Percentiles rank a stretch among this genome's conserved stretches.
These are phyloP conservation scores for Caerostris extrusa DNA, from an alignment of 1,140 invertebrate species.

Conservation along the genomic window DNA sequence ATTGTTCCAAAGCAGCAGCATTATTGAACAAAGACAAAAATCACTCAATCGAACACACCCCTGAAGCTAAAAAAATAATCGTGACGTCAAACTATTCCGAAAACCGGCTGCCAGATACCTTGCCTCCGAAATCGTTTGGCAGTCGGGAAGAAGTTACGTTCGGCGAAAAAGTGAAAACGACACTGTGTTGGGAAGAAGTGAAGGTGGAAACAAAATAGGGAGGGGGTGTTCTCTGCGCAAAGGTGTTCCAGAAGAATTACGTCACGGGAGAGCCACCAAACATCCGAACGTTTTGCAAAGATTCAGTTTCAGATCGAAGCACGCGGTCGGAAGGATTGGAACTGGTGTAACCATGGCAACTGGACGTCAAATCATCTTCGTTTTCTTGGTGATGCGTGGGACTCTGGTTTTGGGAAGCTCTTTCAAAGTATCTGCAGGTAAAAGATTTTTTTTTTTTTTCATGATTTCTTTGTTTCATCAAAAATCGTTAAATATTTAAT, in stretches of 20 bases:
- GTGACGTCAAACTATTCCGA: slow-evolving; percentile 25
- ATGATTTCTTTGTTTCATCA: too few relatives aligned
- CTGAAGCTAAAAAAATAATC: slow-evolving; percentile 15
- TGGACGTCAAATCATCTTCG: slow-evolving; percentile 43
- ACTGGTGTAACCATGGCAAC: slow-evolving; percentile 65
- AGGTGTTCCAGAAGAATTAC: slow-evolving; percentile 4
- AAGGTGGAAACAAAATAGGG: background rate
- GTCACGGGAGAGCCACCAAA: slow-evolving; percentile 8
- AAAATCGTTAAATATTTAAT: too few relatives aligned
- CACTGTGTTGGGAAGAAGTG: slow-evolving; percentile 23
- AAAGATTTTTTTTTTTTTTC: background rate
- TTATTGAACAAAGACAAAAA: slow-evolving; percentile 29
- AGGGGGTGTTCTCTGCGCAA: background rate
- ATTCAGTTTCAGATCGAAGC: slow-evolving; percentile 11
- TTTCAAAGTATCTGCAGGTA: slow-evolving; percentile 67
- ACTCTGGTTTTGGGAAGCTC: background rate
- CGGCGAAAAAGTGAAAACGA: slow-evolving; percentile 26
- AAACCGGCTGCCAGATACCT: slow-evolving; percentile 37
- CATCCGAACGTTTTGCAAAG: slow-evolving; percentile 27
- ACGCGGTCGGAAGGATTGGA: slow-evolving; percentile 31
- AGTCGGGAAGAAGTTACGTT: background rate
- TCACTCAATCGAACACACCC: slow-evolving; percentile 45
- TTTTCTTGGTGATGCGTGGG: slow-evolving; percentile 13
- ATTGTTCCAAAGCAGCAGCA: slow-evolving; percentile 2
- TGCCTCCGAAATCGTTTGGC: background rate